phyloP scores from a whole-genome alignment of 1,140 invertebrate species.

The Lethocerus indicus region DNA sequence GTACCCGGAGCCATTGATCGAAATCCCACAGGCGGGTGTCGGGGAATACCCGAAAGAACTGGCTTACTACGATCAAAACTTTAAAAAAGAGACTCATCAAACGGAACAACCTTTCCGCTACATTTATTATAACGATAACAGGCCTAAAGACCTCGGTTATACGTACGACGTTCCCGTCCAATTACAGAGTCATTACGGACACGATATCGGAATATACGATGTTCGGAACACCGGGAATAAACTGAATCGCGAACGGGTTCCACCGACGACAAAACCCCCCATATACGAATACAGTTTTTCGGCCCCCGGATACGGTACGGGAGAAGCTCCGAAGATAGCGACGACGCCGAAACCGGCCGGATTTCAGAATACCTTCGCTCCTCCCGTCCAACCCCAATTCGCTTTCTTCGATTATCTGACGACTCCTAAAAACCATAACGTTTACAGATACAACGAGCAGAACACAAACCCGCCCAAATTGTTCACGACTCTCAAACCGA shows the following conservation, averaged over 20 bases:
- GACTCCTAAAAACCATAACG: slow-evolving; percentile 8
- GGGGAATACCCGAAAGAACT: not conserved
- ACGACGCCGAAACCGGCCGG: slow-evolving; percentile 9
- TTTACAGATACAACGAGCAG: slow-evolving; percentile 1
- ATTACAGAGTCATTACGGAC: not conserved
- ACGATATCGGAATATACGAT: not conserved
- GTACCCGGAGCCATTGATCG: slow-evolving; percentile 6
- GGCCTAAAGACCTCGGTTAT: not conserved
- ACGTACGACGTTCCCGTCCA: not conserved
- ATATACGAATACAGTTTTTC: slow-evolving; percentile 21
- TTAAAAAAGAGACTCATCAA: not conserved
- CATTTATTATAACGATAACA: not conserved
- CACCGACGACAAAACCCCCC: slow-evolving; percentile 15
- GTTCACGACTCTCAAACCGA: not conserved
- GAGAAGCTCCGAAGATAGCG: slow-evolving; percentile 15
- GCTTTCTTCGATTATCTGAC: slow-evolving; percentile 10
- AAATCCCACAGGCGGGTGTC: slow-evolving; percentile 1
- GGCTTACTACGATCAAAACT: not conserved
- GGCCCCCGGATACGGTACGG: slow-evolving; percentile 17
- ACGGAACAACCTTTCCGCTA: not conserved
- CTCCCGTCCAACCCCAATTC: slow-evolving; percentile 6
- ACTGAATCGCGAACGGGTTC: not conserved
- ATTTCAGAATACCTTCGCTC: slow-evolving; percentile 5
- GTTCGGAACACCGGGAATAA: not conserved
- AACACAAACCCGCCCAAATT: not conserved